Evolutionary conservation across 2,797 vertebrate genomes (phyloP).

Genomic region (Anolis apletophallus): DNA sequence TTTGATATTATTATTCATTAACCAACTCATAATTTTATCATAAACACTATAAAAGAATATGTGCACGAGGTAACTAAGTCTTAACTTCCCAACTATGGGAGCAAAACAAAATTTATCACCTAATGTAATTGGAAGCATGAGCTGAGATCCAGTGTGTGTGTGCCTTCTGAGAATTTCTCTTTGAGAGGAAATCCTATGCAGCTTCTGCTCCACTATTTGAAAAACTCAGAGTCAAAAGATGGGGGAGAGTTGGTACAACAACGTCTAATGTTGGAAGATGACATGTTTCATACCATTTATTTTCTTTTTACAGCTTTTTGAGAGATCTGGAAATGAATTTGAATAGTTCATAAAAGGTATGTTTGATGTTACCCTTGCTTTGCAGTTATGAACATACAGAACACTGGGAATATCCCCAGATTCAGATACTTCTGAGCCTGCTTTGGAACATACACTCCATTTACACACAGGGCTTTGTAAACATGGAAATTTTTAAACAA

Average conservation of each 20-base stretch:
- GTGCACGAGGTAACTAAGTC: background rate
- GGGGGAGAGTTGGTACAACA: background rate
- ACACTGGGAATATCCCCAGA: background rate
- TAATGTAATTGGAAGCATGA: background rate
- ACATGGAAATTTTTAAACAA: background rate
- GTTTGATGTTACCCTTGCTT: background rate
- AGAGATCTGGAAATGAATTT: background rate
- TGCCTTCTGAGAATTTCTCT: background rate
- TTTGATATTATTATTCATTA: slow-evolving; percentile 27
- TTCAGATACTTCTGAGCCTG: background rate
- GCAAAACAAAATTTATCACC: background rate
- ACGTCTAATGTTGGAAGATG: background rate
- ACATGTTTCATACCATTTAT: background rate
- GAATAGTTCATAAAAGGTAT: background rate
- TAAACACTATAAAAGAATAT: slow-evolving; percentile 7
- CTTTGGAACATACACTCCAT: background rate
- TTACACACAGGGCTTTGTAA: background rate
- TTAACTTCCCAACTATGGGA: slow-evolving; percentile 2
- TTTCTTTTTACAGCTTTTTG: background rate
- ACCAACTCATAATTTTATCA: background rate
- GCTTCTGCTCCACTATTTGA: background rate
- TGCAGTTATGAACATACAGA: background rate
- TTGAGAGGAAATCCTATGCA: background rate
- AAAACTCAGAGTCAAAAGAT: background rate
- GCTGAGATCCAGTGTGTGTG: background rate